Evolutionary conservation across 2,888 invertebrate species (phyloP), one percentile per base, ranked within the genome.

Genomic region (Meghimatium bilineatum): DNA sequence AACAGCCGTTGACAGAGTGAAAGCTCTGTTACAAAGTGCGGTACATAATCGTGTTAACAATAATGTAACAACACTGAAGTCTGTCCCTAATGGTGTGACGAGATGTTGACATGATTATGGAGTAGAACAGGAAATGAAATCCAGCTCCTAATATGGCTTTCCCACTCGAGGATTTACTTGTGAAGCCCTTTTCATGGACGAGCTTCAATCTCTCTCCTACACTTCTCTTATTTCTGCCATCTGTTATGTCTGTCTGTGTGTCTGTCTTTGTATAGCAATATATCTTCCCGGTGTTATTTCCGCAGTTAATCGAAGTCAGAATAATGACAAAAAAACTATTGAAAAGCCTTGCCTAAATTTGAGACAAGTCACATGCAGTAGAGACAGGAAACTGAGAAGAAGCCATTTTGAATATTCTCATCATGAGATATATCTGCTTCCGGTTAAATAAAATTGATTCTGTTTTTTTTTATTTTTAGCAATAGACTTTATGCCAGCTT

Each of bases 351-450:
- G 12, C n/a, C 44, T 44, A n/a, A 44, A 38, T 44, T 44, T 72
- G 44, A 12, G 44, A 6, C 44, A 44, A 12, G 10, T 12, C 44
- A 44, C 1, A n/a, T 72, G 44, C 72, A 72, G 44, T 20, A 49
- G 49, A 44, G n/a, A 72, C n/a, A 38, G 72, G 72, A 72, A 72
- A 72, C 44, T 44, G 49, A 23, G n/a, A 72, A 72, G 72, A 44
- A 44, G 49, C 72, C 72, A 44, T 72, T 14, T 49, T 44, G n/a
- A 72, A 72, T n/a, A 8, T 38, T 38, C 10, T 14, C 10, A 49
- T 29, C 72, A 44, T 26, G 3, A n/a, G 12, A 12, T 26, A 44
- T 49, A 44, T 3, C n/a, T 14, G 44, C n/a, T 72, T 72, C 72
- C 72, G 72, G 72, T 29, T 2, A 44, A n/a, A n/a, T n/a, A n/a